A percentile compares a stretch with the other conserved stretches of the same genome.
Conservation (phyloP, 1,140 invertebrate species). For the Drosophila repletoides region DNA sequence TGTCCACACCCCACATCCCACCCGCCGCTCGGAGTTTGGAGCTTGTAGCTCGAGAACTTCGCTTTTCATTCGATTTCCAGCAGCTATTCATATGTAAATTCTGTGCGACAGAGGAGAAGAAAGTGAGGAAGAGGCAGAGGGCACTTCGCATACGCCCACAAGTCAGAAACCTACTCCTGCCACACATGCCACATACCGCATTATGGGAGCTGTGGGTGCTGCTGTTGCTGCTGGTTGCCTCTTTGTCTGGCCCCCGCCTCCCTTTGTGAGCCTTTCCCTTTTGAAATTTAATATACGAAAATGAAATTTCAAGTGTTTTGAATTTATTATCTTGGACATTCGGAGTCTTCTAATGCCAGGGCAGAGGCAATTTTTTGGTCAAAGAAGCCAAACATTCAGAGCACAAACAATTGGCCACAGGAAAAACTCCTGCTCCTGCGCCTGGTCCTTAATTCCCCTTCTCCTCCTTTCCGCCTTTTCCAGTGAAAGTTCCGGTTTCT, state of each 20-base stretch:
- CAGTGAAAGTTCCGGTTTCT: slow-evolving; percentile 1
- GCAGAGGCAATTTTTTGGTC: slow-evolving; percentile 9
- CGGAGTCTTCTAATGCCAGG: neutral
- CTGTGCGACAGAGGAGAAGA: neutral
- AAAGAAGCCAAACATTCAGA: slow-evolving; percentile 37
- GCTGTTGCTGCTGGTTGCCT: too few species aligned
- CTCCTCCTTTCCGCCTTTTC: neutral
- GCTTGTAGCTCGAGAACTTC: slow-evolving; percentile 6
- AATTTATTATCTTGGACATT: slow-evolving; percentile 62
- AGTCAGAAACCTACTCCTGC: neutral
- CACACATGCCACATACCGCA: too few species aligned
- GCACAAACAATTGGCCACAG: slow-evolving; percentile 26
- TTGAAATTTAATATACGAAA: slow-evolving; percentile 63
- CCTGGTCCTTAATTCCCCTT: neutral
- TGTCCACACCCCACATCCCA: too few species aligned
- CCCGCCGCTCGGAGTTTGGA: too few species aligned
- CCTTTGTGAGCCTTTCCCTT: slow-evolving; percentile 18
- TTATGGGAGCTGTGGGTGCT: too few species aligned
- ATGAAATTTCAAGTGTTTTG: slow-evolving; percentile 66
- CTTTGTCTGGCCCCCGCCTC: neutral
- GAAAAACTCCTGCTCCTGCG: neutral
- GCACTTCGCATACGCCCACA: slow-evolving; percentile 8
- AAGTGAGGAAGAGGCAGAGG: neutral
- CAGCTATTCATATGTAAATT: slow-evolving; percentile 52
- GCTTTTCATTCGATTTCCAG: slow-evolving; percentile 41